Evolutionary conservation across 2,797 vertebrate species (phyloP), one percentile per base, ranked within the genome.

Genomic region (Stomatorhinus walkeri): DNA sequence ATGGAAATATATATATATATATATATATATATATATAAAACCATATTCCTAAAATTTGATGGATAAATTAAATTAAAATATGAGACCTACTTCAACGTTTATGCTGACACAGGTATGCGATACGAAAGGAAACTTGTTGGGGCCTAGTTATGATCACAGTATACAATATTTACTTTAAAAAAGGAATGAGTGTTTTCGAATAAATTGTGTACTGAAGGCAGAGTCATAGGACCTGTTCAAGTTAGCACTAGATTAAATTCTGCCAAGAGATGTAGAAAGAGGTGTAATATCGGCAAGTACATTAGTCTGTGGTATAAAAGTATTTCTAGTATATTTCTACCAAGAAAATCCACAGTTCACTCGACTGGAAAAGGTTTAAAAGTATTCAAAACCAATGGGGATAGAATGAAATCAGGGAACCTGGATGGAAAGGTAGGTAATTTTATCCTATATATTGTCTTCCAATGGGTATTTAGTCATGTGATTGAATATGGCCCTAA

Each of bases 401-500:
- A 64, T 85, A 90, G 56, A 76, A 76, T 72, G 14, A 72, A 72
- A 16, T 5, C 68, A 72, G 32, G 68, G 68, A 16, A 40, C 68
- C 28, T 36, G 32, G 68, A 72, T 36, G 68, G 68, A 36, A 19
- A 36, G 12, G 68, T 36, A 72, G 61, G 91, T 89, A 83, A 83
- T 83, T 83, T 83, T 43, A 87, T 59, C 52, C 52, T 36, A 24
- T 56, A 54, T 40, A 56, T 87, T 87, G 51, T 56, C 87, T 40
- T 89, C 48, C 72, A 88, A 89, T 32, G 68, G 49, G 90, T 90
- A 90, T 90, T 46, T 68, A 64, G 64, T 89, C 87, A 90, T 89
- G 91, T 91, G 89, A 90, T 89, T 87, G 72, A 85, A 68, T 88
- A 84, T 19, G 52, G 87, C 68, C 68, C 87, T 89, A 90, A 88